These are phyloP conservation scores for Myxocyprinus asiaticus DNA, from an alignment of 2,113 vertebrate genomes.

Conservation along the genomic window DNA sequence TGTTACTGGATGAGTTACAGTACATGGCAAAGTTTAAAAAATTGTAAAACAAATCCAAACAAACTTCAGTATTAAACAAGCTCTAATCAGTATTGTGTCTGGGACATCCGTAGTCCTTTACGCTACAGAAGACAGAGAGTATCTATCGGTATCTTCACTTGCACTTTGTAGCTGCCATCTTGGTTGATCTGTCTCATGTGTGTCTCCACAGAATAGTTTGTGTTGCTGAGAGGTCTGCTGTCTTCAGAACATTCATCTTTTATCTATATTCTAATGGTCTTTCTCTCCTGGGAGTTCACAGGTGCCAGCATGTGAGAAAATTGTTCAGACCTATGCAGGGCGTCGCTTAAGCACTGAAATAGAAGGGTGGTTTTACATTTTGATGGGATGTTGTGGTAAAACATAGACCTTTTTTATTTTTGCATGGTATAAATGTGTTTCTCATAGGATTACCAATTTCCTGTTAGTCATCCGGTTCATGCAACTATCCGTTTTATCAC, in stretches of 20 bases:
- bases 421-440: too few relatives aligned
- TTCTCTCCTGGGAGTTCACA: constrained; percentile 49
- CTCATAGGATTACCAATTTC: too few relatives aligned
- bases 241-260: constrained; percentile 40
- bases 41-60: neutral
- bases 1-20: too few relatives aligned
- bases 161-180: constrained; percentile 10
- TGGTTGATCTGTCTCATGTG: constrained; percentile 36
- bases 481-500: neutral
- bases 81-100: neutral
- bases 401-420: neutral
- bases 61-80: neutral
- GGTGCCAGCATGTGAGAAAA: constrained; percentile 33
- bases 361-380: neutral
- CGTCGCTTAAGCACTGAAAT: neutral
- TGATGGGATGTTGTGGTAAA: neutral
- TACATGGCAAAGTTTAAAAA: neutral
- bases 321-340: constrained; percentile 17
- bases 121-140: neutral
- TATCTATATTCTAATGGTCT: constrained; percentile 57
- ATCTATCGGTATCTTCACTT: neutral
- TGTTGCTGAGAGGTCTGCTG: constrained; percentile 36
- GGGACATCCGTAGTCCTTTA: neutral
- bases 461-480: too few relatives aligned
- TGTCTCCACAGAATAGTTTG: constrained; percentile 23